These are phyloP conservation scores for Portevinia maculata DNA, from an alignment of 2,888 invertebrate species.

Conservation along the genomic window DNA sequence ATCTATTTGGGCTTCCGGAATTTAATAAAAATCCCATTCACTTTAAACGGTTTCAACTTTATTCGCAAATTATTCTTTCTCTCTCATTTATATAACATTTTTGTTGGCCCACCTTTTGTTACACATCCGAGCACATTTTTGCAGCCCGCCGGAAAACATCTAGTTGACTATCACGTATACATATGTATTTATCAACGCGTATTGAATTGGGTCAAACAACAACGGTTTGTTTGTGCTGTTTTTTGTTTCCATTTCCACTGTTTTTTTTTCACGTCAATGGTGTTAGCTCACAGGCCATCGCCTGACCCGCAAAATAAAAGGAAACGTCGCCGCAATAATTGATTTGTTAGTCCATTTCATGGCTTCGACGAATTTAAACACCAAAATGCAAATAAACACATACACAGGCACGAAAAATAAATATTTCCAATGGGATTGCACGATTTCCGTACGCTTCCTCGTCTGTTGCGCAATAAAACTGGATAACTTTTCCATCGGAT, in stretches of 20 bases:
- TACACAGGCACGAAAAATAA: conserved; percentile 29
- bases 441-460: conserved; percentile 50
- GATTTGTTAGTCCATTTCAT: conserved; percentile 55
- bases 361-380: conserved; percentile 19
- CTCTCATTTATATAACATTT: conserved; percentile 45
- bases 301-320: conserved; percentile 55
- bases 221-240: conserved; percentile 14
- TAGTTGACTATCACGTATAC: not conserved
- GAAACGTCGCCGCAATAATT: conserved; percentile 66
- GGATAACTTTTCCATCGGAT: conserved; percentile 49
- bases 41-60: conserved; percentile 52
- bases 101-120: conserved; percentile 32
- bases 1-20: conserved; percentile 35
- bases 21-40: conserved; percentile 57
- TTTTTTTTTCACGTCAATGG: conserved; percentile 15
- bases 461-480: conserved; percentile 51
- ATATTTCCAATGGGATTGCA: conserved; percentile 56
- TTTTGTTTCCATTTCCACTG: conserved; percentile 7
- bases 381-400: conserved; percentile 45
- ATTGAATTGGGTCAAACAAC: conserved; percentile 65
- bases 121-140: conserved; percentile 12
- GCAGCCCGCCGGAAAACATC: conserved; percentile 5
- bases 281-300: conserved; percentile 35
- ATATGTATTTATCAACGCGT: conserved; percentile 8
- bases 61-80: conserved; percentile 43